Base-by-base conservation (phyloP, 30 jellyfish, hydroid and myxozoan species). In the Cassiopea xamachana region DNA sequence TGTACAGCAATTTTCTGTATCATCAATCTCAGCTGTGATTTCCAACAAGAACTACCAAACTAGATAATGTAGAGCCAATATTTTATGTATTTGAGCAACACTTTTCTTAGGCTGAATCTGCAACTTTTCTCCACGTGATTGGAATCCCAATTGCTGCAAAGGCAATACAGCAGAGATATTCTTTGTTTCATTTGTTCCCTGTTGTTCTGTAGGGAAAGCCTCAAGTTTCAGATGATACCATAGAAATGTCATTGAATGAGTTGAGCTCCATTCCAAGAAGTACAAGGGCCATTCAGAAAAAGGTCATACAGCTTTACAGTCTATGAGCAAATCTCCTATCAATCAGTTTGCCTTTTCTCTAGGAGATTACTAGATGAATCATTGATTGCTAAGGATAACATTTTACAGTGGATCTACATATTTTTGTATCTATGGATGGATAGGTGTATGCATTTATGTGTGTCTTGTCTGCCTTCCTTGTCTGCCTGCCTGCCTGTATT, bases 161-260 rank as follows among this genome's bases (percentile, higher is more conserved):
- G 12, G 12, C 7, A 10, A 55, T 55, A 3, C 64, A 55, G 10
- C 12, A 10, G 64, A 3, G 10, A 55, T 55, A 6, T 10, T 55
- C 64, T 55, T 3, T 55, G 64, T 10, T 55, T 3, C 12, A 55
- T 55, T 6, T 55, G 64, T 3, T 55, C 64, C 12, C 0, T 55
- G 64, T 55, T 55, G 64, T 55, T 4, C 27, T 9, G 15, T 64
- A 64, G 74, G 74, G 74, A 64, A 64, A 27, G 15, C 15, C 74
- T 9, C 8, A 4, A 2, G 8, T 14, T 13, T 13, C 27, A 2
- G 74, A 64, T 5, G 15, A 75, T 14, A 50, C 90, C 7, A 83
- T 82, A 1, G 82, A 82, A 50, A 69, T 64, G 82, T 79, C 90
- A 15, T 68, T 82, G 50, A 55, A 69, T 7, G 90, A 82, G 46